Evolutionary conservation across 1,140 invertebrate genomes (phyloP).

Genomic region (Sweltsa coloradensis): DNA sequence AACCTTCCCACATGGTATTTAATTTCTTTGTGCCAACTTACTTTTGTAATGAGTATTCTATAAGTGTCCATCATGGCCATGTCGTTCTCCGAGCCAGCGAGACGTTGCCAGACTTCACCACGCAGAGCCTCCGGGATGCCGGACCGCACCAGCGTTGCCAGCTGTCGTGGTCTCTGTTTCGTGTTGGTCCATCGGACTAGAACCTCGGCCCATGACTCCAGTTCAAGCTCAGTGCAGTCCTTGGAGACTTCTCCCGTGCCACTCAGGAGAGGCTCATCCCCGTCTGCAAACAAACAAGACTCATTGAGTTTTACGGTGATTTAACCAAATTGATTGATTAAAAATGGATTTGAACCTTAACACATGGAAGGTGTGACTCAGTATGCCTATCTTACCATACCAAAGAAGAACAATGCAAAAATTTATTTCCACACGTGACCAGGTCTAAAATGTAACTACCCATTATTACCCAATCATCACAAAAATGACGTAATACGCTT

Average conservation of each 20-base stretch:
- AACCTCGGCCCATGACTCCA: slow-evolving; percentile 87
- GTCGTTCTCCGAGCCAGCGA: slow-evolving; percentile 75
- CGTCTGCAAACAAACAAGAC: slow-evolving; percentile 47
- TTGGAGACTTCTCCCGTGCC: slow-evolving; percentile 94
- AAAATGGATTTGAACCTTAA: too few species aligned
- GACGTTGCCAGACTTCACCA: slow-evolving; percentile 93
- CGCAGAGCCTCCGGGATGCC: slow-evolving; percentile 93
- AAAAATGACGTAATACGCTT: too few species aligned
- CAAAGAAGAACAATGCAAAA: too few species aligned
- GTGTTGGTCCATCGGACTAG: slow-evolving; percentile 59
- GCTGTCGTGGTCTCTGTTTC: slow-evolving; percentile 59
- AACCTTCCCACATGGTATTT: too few species aligned
- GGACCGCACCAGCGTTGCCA: slow-evolving; percentile 63
- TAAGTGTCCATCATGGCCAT: slow-evolving; percentile 84
- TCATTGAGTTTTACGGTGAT: background rate
- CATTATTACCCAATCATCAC: too few species aligned
- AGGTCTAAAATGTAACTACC: too few species aligned
- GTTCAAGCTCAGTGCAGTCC: slow-evolving; percentile 84
- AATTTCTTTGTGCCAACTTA: too few species aligned
- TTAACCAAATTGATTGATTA: slow-evolving; percentile 13
- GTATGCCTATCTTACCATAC: too few species aligned
- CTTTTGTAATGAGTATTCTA: slow-evolving; percentile 81
- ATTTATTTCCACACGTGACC: too few species aligned
- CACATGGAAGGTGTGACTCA: too few species aligned
- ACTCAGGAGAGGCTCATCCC: slow-evolving; percentile 90